A percentile compares a stretch with the other conserved stretches of the same genome.
phyloP scores from a whole-genome alignment of 2,797 vertebrate genomes.

The Tamandua tetradactyla region DNA sequence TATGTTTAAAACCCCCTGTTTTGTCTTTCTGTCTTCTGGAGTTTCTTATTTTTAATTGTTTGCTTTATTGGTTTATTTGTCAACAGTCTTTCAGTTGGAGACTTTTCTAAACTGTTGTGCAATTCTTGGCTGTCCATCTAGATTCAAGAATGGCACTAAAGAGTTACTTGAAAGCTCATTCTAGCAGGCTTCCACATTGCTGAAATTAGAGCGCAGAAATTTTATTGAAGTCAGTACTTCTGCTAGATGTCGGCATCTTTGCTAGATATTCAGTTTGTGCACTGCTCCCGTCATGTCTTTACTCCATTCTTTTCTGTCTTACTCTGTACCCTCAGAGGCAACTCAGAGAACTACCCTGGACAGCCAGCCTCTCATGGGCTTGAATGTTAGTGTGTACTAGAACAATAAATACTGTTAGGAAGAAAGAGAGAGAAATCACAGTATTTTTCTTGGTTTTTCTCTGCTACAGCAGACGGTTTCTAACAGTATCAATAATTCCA shows the following conservation, averaged over 20 bases:
- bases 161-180: background rate
- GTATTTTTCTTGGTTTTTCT: background rate
- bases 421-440: background rate
- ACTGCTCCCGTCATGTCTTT: background rate
- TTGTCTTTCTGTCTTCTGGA: background rate
- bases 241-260: background rate
- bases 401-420: background rate
- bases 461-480: background rate
- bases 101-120: background rate
- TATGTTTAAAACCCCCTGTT: background rate
- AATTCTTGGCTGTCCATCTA: background rate
- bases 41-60: background rate
- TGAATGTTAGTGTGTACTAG: background rate
- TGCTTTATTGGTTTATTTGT: background rate
- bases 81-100: background rate
- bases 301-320: background rate
- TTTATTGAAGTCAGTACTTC: background rate
- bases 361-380: accelerated
- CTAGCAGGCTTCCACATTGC: background rate
- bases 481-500: background rate
- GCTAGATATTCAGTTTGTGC: background rate
- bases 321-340: background rate
- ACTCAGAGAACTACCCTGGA: background rate
- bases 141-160: background rate
- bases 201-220: background rate